Base-by-base conservation (phyloP, 2,888 invertebrate genomes). In the Axea sp. region DNA sequence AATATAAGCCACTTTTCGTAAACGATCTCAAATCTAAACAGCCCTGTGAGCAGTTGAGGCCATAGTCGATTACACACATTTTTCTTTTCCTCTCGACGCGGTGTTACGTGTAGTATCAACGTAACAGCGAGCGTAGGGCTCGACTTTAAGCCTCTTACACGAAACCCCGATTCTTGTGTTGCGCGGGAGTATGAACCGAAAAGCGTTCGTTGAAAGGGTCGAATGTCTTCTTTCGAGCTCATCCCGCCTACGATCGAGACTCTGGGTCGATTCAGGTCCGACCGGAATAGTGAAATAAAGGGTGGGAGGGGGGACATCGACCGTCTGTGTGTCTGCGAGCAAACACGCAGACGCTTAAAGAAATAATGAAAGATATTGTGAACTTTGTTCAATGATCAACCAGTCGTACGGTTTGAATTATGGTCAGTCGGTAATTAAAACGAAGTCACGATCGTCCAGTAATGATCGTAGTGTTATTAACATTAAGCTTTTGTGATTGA, bases 241-340 rank as follows among this genome's bases (percentile, higher is more conserved):
- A 65, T 65, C 47, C 65, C 65, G 53, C 59, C 72, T 59, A 65
- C 72, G 59, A 73, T 73, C 59, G 57, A 39, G 26, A 31, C 49
- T 39, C 37, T 22, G 35, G 47, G 49, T 59, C 72, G 59, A 72
- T 64, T 71, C 71, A 64, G 53, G 72, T 65, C 59, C 37, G 65
- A 57, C 64, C 51, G 37, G 59, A 72, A 49, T 49, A 62, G 57
- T 45, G 9, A 43, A 57, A 72, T 41, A 47, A 71, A 62, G 6
- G 43, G 45, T 43, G 49, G 41, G 57, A 64, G 33, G 28, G 12
- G 31, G 39, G 37, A 26, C 19, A 30, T 12, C 26, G 31, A 7
- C 37, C 12, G 39, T 35, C 17, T 19, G 37, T 39, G 24, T 33
- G 15, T 24, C 17, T 11, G 24, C 28, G 31, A 30, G 28, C 57